Percentiles rank a stretch among this genome's conserved stretches.
phyloP scores from a whole-genome alignment of 2,888 invertebrate species.

The Griposia aprilina region DNA sequence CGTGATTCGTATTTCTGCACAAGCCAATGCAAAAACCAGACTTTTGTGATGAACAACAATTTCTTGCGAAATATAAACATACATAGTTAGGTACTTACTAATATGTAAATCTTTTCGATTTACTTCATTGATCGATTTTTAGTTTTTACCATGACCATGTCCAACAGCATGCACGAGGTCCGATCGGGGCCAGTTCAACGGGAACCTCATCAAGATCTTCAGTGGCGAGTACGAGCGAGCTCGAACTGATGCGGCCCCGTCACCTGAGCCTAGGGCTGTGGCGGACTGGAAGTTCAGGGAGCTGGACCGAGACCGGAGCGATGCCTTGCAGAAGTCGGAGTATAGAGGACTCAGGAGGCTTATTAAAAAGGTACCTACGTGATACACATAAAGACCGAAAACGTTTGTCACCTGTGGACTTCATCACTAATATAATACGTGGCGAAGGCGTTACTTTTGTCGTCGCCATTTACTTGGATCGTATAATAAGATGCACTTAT shows the following conservation, averaged over 20 bases:
- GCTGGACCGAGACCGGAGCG: conserved; percentile 95
- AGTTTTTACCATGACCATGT: background rate
- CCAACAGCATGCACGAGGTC: conserved; percentile 92
- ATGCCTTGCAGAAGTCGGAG: conserved; percentile 94
- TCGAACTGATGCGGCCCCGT: conserved; percentile 74
- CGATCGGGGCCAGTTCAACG: conserved; percentile 95
- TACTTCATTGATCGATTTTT: background rate
- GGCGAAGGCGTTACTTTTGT: background rate
- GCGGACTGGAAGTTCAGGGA: conserved; percentile 97
- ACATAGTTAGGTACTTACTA: background rate
- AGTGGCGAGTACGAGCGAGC: conserved; percentile 93
- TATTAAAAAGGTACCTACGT: conserved; percentile 92
- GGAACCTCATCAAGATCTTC: conserved; percentile 96
- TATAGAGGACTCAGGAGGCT: conserved; percentile 95
- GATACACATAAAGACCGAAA: background rate
- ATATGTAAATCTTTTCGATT: background rate
- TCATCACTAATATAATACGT: no score
- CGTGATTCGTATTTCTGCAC: background rate
- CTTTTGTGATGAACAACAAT: background rate
- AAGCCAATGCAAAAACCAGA: background rate
- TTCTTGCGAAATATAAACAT: background rate
- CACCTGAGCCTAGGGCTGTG: conserved; percentile 89
- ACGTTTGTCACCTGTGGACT: background rate
- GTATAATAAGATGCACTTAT: background rate
- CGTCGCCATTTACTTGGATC: background rate